Evolutionary conservation across 2,113 vertebrate genomes (phyloP).

Genomic region (Hystrix brachyura): DNA sequence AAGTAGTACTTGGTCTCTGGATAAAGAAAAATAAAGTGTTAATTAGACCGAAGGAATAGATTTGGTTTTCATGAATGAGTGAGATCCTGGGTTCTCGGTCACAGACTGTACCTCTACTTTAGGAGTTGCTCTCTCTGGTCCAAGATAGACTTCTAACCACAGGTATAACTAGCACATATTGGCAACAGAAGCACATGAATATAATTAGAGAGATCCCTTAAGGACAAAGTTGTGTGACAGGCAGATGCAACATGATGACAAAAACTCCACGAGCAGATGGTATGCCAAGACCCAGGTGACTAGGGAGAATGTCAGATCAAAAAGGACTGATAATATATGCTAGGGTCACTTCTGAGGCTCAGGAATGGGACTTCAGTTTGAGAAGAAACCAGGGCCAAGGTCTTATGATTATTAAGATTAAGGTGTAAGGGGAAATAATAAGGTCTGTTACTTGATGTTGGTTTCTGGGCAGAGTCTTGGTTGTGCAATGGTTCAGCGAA

Average conservation of each 20-base stretch:
- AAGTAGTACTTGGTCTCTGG: neutral
- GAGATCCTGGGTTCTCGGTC: constrained; percentile 12
- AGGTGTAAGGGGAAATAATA: neutral
- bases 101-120: constrained; percentile 3
- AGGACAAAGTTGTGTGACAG: neutral
- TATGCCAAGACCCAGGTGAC: neutral
- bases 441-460: neutral
- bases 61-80: constrained; percentile 18
- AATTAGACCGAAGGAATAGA: constrained; percentile 31
- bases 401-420: constrained; percentile 44
- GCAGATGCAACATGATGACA: neutral
- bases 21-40: constrained; percentile 48
- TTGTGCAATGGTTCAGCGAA: neutral
- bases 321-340: neutral
- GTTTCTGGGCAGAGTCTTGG: neutral
- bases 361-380: constrained; percentile 37
- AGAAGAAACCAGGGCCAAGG: neutral
- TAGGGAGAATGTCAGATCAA: neutral
- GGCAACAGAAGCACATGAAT: neutral
- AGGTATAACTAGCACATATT: constrained; percentile 47
- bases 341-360: neutral
- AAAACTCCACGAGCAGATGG: neutral
- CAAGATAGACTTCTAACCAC: neutral
- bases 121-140: neutral
- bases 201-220: constrained; percentile 23